phyloP scores from a whole-genome alignment of 2,888 invertebrate species.

The Dermolepida albohirtum region DNA sequence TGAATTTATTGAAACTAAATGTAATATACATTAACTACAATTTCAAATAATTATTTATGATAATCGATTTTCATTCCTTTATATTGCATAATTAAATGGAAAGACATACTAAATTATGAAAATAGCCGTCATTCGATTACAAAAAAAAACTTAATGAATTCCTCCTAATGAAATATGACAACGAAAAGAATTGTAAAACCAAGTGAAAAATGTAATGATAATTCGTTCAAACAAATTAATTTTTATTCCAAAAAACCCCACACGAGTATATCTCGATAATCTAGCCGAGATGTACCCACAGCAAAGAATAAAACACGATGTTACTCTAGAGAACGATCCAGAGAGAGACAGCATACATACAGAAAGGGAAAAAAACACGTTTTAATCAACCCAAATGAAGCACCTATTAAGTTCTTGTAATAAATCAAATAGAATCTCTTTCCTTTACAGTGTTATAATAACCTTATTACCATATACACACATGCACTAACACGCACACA shows the following conservation, averaged over 20 bases:
- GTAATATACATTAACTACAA: too few species aligned
- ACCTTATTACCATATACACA: slow-evolving; percentile 58
- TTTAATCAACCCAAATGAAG: slow-evolving; percentile 57
- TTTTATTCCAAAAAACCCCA: too few species aligned
- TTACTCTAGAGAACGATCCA: slow-evolving; percentile 1
- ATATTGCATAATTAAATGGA: too few species aligned
- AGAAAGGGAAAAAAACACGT: slow-evolving; percentile 43
- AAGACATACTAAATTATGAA: too few species aligned
- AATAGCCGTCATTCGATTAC: too few species aligned
- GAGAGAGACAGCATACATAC: slow-evolving; percentile 12
- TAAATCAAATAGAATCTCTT: slow-evolving; percentile 56
- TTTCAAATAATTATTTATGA: too few species aligned
- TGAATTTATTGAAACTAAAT: neutral
- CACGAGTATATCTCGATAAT: slow-evolving; percentile 17
- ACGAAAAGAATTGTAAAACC: too few species aligned
- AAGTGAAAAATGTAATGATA: too few species aligned
- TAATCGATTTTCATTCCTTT: too few species aligned
- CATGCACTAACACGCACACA: neutral
- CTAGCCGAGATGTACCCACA: neutral
- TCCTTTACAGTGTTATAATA: slow-evolving; percentile 53
- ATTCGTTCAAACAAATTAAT: too few species aligned
- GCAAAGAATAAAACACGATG: slow-evolving; percentile 2
- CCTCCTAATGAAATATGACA: too few species aligned
- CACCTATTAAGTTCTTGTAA: slow-evolving; percentile 52
- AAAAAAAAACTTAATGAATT: too few species aligned